Evolutionary conservation across 2,113 vertebrate species (phyloP), one percentile per base, ranked within the genome.

Genomic region (Scopus umbretta): DNA sequence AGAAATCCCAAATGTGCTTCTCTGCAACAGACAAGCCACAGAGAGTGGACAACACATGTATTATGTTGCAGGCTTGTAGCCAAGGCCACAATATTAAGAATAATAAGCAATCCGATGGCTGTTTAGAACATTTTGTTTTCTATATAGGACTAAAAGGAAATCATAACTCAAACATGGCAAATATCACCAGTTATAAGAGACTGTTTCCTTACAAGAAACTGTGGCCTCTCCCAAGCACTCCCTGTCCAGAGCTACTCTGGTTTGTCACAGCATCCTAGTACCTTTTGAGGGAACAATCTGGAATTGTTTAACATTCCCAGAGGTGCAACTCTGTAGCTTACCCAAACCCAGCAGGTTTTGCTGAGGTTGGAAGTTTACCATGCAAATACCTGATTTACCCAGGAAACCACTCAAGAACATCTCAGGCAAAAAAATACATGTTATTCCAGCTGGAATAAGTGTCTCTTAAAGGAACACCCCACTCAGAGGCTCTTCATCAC

Each of bases 311-410:
- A 74, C 67, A 23, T 78, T 94, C 90, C 90, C 88, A 87, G 78
- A 93, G 92, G 88, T 90, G 56, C 45, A 81, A 89, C 55, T 40
- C 88, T 52, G 43, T 40, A 91, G 79, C 70, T 71, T 91, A 92
- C 65, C 47, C 85, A 90, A 70, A 95, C 47, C 79, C 52, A 86
- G 38, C 32, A 80, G 59, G 78, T 93, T 82, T 92, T 61, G 80
- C 95, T 90, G 94, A 95, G 88, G 72, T 72, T 93, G 70, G 86
- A 95, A 92, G 83, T 83, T 95, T 67, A 93, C 75, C 30, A 10
- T 62, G 61, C 89, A 92, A 92, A 90, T 22, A 66, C 66, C 66
- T 26, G 9, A 76, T 93, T 88, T 91, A 78, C 65, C 56, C 76
- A 86, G 74, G 72, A 92, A 96, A 94, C 55, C 63, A 72, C 82